Percentiles rank a stretch among this genome's conserved stretches.
phyloP scores from a whole-genome alignment of 2,888 invertebrate species.

The Athalia circularis region DNA sequence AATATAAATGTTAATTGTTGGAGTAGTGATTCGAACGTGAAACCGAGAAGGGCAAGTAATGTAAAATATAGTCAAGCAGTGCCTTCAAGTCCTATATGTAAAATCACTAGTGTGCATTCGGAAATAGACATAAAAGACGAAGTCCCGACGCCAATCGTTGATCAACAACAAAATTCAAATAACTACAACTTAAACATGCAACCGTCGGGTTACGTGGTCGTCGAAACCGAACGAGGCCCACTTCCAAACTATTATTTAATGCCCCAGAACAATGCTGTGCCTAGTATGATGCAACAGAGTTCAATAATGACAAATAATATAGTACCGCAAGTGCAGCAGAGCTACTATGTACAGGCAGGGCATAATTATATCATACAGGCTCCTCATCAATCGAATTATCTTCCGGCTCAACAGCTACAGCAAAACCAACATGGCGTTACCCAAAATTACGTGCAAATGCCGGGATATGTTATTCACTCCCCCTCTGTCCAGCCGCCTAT shows the following conservation, averaged over 20 bases:
- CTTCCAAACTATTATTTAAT: constrained; percentile 62
- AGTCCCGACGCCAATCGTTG: constrained; percentile 59
- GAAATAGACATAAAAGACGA: constrained; percentile 70
- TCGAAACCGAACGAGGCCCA: constrained; percentile 55
- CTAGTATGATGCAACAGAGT: constrained; percentile 52
- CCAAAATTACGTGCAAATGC: constrained; percentile 40
- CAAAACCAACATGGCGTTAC: constrained; percentile 37
- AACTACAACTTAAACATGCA: constrained; percentile 51
- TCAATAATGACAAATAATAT: constrained; percentile 45
- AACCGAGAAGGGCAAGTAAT: constrained; percentile 14
- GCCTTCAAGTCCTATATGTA: constrained; percentile 40
- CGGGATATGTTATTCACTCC: constrained; percentile 31
- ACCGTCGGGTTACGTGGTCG: constrained; percentile 59
- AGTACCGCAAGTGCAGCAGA: constrained; percentile 53
- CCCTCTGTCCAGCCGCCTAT: neutral
- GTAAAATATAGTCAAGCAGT: constrained; percentile 38
- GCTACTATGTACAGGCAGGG: constrained; percentile 61
- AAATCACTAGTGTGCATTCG: constrained; percentile 63
- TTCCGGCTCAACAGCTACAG: constrained; percentile 16
- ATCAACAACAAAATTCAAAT: constrained; percentile 50
- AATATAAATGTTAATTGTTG: neutral
- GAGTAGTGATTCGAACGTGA: constrained; percentile 3
- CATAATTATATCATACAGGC: constrained; percentile 59
- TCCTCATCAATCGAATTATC: constrained; percentile 38
- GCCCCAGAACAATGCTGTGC: constrained; percentile 55